Percentiles rank a stretch among this genome's conserved stretches.
Evolutionary conservation across 2,888 invertebrate genomes (phyloP).

Genomic region (Dysmachus trigonus): DNA sequence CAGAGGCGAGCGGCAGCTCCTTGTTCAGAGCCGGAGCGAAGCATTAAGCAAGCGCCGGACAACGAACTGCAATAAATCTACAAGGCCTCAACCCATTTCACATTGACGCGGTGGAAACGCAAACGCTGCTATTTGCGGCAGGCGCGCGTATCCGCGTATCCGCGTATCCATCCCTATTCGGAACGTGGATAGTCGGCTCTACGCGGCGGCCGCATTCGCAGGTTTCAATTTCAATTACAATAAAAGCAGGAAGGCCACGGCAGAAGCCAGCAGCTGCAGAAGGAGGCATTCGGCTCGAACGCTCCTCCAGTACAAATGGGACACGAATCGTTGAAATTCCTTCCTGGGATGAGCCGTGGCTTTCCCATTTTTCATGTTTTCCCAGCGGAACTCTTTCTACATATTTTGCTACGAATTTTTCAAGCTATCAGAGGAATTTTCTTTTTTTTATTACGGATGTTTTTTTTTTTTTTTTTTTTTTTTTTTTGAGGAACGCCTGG

Average conservation of each 20-base stretch:
- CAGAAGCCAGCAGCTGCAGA: neutral
- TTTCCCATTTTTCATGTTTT: slow-evolving; percentile 10
- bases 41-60: neutral
- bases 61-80: slow-evolving; percentile 6
- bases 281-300: neutral
- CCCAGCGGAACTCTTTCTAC: neutral
- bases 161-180: neutral
- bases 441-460: neutral
- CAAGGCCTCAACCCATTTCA: slow-evolving; percentile 2
- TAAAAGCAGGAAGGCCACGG: neutral
- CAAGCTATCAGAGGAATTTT: neutral
- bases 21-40: neutral
- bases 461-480: neutral
- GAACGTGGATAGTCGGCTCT: neutral
- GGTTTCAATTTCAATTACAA: slow-evolving; percentile 8
- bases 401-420: neutral
- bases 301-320: neutral
- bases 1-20: neutral
- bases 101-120: neutral
- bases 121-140: neutral
- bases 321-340: slow-evolving; percentile 3
- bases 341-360: neutral
- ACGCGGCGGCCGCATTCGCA: neutral
- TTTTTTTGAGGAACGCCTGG: neutral
- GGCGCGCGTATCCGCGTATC: neutral